phyloP scores from a whole-genome alignment of 2,797 vertebrate species.

The Erithacus rubecula region DNA sequence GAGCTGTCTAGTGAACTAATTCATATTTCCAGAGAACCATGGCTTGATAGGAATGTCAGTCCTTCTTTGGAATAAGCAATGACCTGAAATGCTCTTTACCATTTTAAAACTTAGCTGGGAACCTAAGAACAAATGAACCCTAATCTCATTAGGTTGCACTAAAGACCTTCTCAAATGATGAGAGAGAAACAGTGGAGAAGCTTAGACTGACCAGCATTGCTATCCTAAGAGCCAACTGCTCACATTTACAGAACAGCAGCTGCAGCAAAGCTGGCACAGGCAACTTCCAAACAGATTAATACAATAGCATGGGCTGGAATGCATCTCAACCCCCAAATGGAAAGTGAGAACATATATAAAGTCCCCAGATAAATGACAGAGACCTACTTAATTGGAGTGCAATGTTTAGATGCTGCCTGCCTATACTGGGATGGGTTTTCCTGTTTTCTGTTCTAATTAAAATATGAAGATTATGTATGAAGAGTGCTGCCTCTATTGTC shows the following conservation, averaged over 20 bases:
- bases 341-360: background rate
- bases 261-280: background rate
- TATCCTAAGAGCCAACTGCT: background rate
- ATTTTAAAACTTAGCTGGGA: conserved; percentile 9
- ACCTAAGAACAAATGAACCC: background rate
- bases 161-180: background rate
- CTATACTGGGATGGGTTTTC: background rate
- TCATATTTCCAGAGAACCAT: background rate
- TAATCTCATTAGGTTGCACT: background rate
- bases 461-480: background rate
- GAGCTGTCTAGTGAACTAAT: background rate
- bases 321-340: background rate
- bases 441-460: background rate
- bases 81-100: background rate
- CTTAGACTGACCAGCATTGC: background rate
- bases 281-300: background rate
- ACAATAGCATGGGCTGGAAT: background rate
- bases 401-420: background rate
- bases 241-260: background rate
- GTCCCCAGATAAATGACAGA: background rate
- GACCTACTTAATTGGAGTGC: background rate
- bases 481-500: background rate
- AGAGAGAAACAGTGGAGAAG: background rate
- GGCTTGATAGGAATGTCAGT: background rate
- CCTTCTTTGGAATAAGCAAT: background rate